These are phyloP conservation scores for Paracyclopina nana DNA, from an alignment of 1,140 invertebrate genomes.

Conservation along the genomic window DNA sequence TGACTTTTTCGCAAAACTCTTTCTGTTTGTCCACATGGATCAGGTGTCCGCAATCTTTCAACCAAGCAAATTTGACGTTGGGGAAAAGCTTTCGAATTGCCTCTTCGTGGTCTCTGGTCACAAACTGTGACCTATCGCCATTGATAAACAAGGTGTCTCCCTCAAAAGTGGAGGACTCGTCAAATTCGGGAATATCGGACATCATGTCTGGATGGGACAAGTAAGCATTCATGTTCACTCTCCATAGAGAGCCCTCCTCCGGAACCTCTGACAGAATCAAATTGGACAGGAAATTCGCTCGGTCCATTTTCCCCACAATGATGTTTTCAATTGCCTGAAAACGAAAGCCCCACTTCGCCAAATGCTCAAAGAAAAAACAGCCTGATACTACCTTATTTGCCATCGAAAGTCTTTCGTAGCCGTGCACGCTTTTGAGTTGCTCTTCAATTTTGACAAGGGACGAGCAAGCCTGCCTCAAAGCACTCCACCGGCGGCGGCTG, in stretches of 20 bases:
- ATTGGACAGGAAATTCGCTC: slow-evolving; percentile 58
- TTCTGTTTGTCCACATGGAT: slow-evolving; percentile 70
- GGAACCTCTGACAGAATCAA: slow-evolving; percentile 37
- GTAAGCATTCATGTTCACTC: slow-evolving; percentile 47
- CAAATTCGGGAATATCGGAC: slow-evolving; percentile 26
- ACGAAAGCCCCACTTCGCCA: background rate
- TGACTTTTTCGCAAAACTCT: slow-evolving; percentile 40
- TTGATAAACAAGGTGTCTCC: slow-evolving; percentile 59
- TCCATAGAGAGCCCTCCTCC: slow-evolving; percentile 43
- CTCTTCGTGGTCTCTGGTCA: slow-evolving; percentile 43
- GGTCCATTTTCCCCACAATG: slow-evolving; percentile 27
- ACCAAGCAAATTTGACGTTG: slow-evolving; percentile 42
- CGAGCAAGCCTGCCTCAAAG: slow-evolving; percentile 15
- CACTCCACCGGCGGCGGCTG: slow-evolving; percentile 38
- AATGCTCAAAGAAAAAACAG: background rate
- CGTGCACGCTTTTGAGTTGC: slow-evolving; percentile 15
- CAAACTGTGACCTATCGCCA: slow-evolving; percentile 52
- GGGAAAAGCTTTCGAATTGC: slow-evolving; percentile 54
- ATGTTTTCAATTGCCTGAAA: background rate
- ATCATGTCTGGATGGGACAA: slow-evolving; percentile 39
- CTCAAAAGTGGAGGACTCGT: slow-evolving; percentile 30
- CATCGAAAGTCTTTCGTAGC: slow-evolving; percentile 15
- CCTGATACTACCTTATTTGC: background rate
- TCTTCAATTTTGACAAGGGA: slow-evolving; percentile 15
- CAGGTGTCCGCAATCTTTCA: slow-evolving; percentile 69